Evolutionary conservation across 2,888 invertebrate genomes (phyloP).

Genomic region (Cantharis flavilabris): DNA sequence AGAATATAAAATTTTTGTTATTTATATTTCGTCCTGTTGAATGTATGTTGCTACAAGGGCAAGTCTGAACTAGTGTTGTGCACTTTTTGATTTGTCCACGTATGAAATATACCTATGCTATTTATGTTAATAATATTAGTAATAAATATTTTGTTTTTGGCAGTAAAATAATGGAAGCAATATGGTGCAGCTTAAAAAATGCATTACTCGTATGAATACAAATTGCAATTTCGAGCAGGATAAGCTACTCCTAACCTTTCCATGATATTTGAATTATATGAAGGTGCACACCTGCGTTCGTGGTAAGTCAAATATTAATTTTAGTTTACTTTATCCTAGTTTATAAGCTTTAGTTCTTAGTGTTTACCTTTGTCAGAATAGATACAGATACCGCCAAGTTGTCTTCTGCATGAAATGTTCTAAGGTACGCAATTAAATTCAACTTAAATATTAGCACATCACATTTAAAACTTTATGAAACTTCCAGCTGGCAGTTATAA

Average conservation of each 20-base stretch:
- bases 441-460: background rate
- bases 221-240: conserved; percentile 10
- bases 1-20: background rate
- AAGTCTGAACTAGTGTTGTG: background rate
- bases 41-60: background rate
- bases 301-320: conserved; percentile 35
- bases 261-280: conserved; percentile 31
- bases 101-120: background rate
- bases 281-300: conserved; percentile 20
- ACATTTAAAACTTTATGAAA: background rate
- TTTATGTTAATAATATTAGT: background rate
- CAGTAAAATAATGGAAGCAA: conserved; percentile 1
- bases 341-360: background rate
- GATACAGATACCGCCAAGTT: background rate
- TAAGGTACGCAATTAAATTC: background rate
- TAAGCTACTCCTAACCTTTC: conserved; percentile 32
- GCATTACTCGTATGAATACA: conserved; percentile 4
- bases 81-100: background rate
- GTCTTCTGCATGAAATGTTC: background rate
- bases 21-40: background rate
- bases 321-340: conserved; percentile 8
- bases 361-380: conserved; percentile 7
- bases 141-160: background rate
- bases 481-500: background rate
- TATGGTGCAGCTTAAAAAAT: conserved; percentile 2